Base-by-base conservation (phyloP, 2,888 invertebrate species). In the Melangyna quadrimaculata region DNA sequence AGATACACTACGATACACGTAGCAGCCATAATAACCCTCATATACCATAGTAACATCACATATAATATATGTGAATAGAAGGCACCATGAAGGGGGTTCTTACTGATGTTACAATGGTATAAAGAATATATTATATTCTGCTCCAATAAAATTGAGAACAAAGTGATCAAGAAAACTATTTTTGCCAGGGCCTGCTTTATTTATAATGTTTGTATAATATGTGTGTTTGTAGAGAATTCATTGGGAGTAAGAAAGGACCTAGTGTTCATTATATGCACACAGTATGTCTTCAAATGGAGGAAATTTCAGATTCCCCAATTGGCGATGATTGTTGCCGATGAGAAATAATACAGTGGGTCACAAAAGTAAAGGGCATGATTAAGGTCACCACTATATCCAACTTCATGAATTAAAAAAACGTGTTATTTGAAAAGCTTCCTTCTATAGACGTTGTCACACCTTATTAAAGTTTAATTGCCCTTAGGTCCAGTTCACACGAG, bases 271-370 rank as follows among this genome's bases (percentile, higher is more conserved):
- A 24, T 27, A 22, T 48, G 10, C 12, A 14, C 24, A 43, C 43
- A 57, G 35, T 22, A 35, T 57, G 57, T 57, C 35, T 14, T 17
- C 29, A 53, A 43, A 24, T 1, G 24, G 8, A 24, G 8, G 3
- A 55, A 61, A 48, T 51, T 9, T 29, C 24, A 57, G 75, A 75
- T 48, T 63, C 55, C 55, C 69, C 14, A 70, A 70, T 80, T 74
- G 24, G 32, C 24, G 51, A 69, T 73, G 69, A 75, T 74, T 80
- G 61, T 59, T 35, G 37, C 43, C 19, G 14, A 19, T 29, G 43
- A 69, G 19, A 12, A 32, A 35, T 57, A 24, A n/a, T n/a, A n/a
- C n/a, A n/a, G n/a, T n/a, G n/a, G n/a, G n/a, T n/a, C n/a, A n/a
- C n/a, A n/a, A n/a, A n/a, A n/a, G n/a, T n/a, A n/a, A n/a, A n/a